phyloP scores from a whole-genome alignment of 1,140 invertebrate genomes.

The Drosophila pseudoobscura region DNA sequence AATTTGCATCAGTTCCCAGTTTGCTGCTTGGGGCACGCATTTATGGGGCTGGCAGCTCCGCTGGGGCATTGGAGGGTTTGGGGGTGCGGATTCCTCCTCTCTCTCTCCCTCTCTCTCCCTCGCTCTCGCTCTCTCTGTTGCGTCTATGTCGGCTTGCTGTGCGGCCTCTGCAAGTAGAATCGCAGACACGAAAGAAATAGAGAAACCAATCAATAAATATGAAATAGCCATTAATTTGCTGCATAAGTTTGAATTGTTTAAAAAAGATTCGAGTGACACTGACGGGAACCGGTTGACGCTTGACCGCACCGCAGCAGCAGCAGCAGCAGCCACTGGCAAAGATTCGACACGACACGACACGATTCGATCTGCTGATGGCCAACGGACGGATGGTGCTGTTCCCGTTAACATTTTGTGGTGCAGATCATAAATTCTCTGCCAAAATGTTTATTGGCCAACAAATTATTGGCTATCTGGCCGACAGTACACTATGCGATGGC shows the following conservation, averaged over 20 bases:
- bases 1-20: constrained; percentile 80
- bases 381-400: constrained; percentile 11
- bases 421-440: constrained; percentile 6
- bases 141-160: constrained; percentile 41
- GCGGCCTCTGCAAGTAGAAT: constrained; percentile 61
- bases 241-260: constrained; percentile 46
- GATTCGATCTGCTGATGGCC: constrained; percentile 8
- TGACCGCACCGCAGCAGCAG: not conserved
- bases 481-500: no score
- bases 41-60: constrained; percentile 76
- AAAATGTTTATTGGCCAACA: no score
- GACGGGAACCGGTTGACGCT: constrained; percentile 42
- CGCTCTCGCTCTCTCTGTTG: no score
- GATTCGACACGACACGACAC: no score
- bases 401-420: constrained; percentile 17
- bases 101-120: no score
- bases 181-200: constrained; percentile 3
- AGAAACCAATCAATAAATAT: constrained; percentile 46
- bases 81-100: not conserved
- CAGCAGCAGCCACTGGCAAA: constrained; percentile 19
- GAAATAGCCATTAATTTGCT: constrained; percentile 32
- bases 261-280: constrained; percentile 27
- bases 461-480: no score
- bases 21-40: constrained; percentile 82
- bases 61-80: constrained; percentile 59